Evolutionary conservation across 2,888 invertebrate genomes (phyloP).

Genomic region (Shargacucullia verbasci): DNA sequence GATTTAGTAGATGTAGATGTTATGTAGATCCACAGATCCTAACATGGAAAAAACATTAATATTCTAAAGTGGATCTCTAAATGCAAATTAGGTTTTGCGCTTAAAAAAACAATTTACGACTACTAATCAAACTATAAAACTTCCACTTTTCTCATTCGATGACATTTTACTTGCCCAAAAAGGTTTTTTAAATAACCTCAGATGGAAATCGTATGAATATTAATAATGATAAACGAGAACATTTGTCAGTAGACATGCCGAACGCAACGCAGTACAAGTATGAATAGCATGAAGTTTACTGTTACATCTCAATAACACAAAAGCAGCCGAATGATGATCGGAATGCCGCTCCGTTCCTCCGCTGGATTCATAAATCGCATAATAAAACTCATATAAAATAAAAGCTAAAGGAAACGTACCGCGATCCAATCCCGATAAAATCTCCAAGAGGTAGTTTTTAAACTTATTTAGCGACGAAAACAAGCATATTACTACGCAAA

Average conservation of each 20-base stretch:
- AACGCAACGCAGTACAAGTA: conserved; percentile 26
- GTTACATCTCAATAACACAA: conserved; percentile 72
- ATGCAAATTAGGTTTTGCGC: conserved; percentile 39
- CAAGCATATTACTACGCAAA: conserved; percentile 75
- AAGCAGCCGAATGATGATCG: conserved; percentile 63
- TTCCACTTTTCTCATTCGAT: conserved; percentile 29
- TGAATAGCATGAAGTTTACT: conserved; percentile 42
- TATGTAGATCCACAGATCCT: conserved; percentile 45
- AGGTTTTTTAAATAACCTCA: conserved; percentile 28
- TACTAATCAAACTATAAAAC: conserved; percentile 49
- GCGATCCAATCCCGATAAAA: conserved; percentile 75
- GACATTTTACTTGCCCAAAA: conserved; percentile 38
- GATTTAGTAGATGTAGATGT: conserved; percentile 47
- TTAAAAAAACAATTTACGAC: conserved; percentile 47
- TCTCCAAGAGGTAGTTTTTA: conserved; percentile 68
- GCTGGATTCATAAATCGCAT: conserved; percentile 71
- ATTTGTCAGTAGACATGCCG: conserved; percentile 24
- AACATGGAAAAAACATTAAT: conserved; percentile 40
- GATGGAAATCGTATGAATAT: conserved; percentile 40
- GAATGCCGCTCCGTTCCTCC: conserved; percentile 68
- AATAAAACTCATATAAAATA: conserved; percentile 74
- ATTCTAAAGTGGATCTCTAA: conserved; percentile 33
- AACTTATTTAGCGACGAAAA: conserved; percentile 71
- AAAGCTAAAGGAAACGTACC: conserved; percentile 65
- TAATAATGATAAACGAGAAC: conserved; percentile 35